A percentile compares a stretch with the other conserved stretches of the same genome.
These are phyloP conservation scores for Euzophera pinguis DNA, from an alignment of 2,888 invertebrate genomes.

Conservation along the genomic window DNA sequence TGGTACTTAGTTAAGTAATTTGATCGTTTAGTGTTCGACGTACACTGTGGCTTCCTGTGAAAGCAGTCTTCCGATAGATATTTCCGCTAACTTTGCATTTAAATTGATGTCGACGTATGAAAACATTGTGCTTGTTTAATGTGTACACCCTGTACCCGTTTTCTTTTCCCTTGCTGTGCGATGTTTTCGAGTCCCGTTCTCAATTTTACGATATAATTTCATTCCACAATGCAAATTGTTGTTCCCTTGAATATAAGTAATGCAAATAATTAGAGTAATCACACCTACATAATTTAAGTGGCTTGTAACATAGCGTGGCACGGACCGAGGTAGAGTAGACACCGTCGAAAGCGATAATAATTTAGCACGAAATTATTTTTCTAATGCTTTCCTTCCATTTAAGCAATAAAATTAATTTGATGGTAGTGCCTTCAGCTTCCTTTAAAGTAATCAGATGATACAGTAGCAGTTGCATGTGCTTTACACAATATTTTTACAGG, in stretches of 20 bases:
- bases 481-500: constrained; percentile 76
- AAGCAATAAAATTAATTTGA: constrained; percentile 73
- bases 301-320: constrained; percentile 52
- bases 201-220: constrained; percentile 27
- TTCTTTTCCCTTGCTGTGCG: constrained; percentile 9
- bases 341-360: constrained; percentile 59
- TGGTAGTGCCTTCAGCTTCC: constrained; percentile 78
- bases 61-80: constrained; percentile 78
- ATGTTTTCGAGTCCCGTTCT: constrained; percentile 12
- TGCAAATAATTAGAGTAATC: constrained; percentile 41
- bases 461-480: constrained; percentile 71
- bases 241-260: constrained; percentile 44
- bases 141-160: constrained; percentile 25
- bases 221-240: constrained; percentile 54
- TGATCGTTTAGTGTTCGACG: constrained; percentile 66
- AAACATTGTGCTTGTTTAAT: constrained; percentile 32
- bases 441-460: constrained; percentile 58
- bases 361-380: constrained; percentile 71
- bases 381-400: constrained; percentile 69
- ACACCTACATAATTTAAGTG: constrained; percentile 41
- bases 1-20: constrained; percentile 71
- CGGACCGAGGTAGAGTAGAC: constrained; percentile 45
- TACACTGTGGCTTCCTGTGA: constrained; percentile 76
- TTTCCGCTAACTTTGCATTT: constrained; percentile 73
- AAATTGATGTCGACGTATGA: constrained; percentile 57